phyloP scores from a whole-genome alignment of 2,113 vertebrate genomes.

The Nothobranchius kuhntae region DNA sequence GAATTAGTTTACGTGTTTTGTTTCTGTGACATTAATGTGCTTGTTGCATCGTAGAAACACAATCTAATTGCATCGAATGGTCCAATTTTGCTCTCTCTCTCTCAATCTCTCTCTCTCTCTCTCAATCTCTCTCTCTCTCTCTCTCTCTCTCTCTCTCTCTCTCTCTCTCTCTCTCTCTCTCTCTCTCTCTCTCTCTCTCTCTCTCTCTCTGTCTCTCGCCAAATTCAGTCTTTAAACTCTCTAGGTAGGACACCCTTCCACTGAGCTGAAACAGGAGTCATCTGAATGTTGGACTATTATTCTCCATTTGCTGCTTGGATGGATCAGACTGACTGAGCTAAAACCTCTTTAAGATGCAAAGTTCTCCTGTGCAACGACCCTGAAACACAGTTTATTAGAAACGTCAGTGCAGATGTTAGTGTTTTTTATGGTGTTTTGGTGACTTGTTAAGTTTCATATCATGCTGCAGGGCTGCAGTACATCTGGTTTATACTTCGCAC shows the following conservation, averaged over 20 bases:
- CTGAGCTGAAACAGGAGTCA: conserved; percentile 12
- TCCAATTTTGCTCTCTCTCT: conserved; percentile 39
- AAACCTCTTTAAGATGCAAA: not conserved
- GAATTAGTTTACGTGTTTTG: conserved; percentile 43
- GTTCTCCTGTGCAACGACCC: not conserved
- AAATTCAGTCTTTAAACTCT: conserved; percentile 44
- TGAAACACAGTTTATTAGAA: not conserved
- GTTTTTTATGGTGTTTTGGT: not conserved
- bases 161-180: conserved; percentile 46
- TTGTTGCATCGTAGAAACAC: conserved; percentile 39
- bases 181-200: conserved; percentile 47
- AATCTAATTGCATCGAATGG: conserved; percentile 68
- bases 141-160: conserved; percentile 25
- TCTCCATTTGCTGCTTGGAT: conserved; percentile 10
- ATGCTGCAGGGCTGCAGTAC: not conserved
- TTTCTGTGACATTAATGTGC: conserved; percentile 39
- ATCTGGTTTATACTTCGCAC: not conserved
- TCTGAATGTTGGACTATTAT: conserved; percentile 21
- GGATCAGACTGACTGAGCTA: conserved; percentile 4
- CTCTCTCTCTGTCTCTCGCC: conserved; percentile 47
- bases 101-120: conserved; percentile 35
- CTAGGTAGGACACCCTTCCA: conserved; percentile 41
- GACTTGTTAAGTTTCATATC: conserved; percentile 15
- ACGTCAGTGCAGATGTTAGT: not conserved
- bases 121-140: conserved; percentile 38